A percentile compares a stretch with the other conserved stretches of the same genome.
phyloP scores from a whole-genome alignment of 2,113 vertebrate species.

The Mastomys natalensis region DNA sequence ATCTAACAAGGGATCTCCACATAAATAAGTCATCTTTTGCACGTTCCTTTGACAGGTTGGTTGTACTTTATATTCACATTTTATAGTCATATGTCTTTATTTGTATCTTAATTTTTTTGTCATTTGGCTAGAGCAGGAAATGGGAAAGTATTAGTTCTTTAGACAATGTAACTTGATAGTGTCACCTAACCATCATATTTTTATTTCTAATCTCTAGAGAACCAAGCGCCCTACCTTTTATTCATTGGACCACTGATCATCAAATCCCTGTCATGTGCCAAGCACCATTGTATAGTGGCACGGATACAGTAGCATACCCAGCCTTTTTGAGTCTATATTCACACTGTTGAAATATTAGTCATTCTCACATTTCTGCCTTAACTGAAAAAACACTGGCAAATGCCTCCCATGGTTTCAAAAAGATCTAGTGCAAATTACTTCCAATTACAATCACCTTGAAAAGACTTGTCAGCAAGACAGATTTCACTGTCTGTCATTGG shows the following conservation, averaged over 20 bases:
- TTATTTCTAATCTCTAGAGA: neutral
- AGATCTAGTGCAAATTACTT: slow-evolving; percentile 40
- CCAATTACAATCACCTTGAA: slow-evolving; percentile 35
- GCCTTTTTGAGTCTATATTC: neutral
- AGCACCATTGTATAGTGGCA: neutral
- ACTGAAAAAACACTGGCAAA: neutral
- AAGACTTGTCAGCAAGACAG: slow-evolving; percentile 50
- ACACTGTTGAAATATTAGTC: slow-evolving; percentile 44
- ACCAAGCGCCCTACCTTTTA: neutral
- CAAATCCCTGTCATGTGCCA: neutral
- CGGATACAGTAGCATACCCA: neutral
- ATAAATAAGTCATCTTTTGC: slow-evolving; percentile 97
- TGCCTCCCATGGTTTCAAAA: neutral
- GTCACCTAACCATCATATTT: neutral
- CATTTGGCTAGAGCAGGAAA: neutral
- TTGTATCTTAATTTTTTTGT: slow-evolving; percentile 1
- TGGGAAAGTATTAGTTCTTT: slow-evolving; percentile 34
- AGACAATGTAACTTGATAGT: neutral
- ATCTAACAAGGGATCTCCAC: slow-evolving; percentile 97
- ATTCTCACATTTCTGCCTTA: slow-evolving; percentile 36
- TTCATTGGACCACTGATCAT: neutral
- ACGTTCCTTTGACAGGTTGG: slow-evolving; percentile 98
- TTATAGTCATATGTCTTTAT: slow-evolving; percentile 12
- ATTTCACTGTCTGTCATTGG: slow-evolving; percentile 30
- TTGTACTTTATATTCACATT: slow-evolving; percentile 65